Percentiles rank a stretch among this genome's conserved stretches.
Evolutionary conservation across 2,113 vertebrate species (phyloP).

Genomic region (Strix uralensis): DNA sequence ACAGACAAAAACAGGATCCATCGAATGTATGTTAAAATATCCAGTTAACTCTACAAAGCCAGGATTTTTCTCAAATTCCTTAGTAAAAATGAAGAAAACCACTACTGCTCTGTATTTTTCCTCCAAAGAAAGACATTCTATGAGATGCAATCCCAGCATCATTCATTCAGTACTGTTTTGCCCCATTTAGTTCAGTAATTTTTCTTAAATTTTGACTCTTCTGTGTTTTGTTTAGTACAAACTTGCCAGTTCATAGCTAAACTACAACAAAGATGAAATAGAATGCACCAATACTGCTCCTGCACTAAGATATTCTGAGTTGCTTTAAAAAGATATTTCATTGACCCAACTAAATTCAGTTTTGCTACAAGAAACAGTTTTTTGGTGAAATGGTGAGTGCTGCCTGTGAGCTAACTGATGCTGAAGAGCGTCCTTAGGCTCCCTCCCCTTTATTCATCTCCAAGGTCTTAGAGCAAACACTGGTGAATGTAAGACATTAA

Average conservation of each 20-base stretch:
- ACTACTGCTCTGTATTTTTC: background rate
- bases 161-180: background rate
- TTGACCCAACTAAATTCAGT: background rate
- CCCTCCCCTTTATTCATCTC: background rate
- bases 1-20: background rate
- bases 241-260: background rate
- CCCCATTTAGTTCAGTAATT: background rate
- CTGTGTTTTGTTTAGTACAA: background rate
- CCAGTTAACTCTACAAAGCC: background rate
- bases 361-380: background rate
- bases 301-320: background rate
- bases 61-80: background rate
- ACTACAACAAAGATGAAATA: background rate
- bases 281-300: background rate
- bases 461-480: background rate
- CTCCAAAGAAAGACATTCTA: background rate
- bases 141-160: background rate
- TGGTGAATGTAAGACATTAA: background rate
- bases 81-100: background rate
- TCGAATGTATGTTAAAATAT: background rate
- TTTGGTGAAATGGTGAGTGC: background rate
- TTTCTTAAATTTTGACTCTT: background rate
- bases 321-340: background rate
- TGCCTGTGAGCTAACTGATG: background rate
- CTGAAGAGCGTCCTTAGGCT: background rate